Evolutionary conservation across 2,797 vertebrate species (phyloP), one percentile per base, ranked within the genome.

Genomic region (Yasuhikotakia modesta): DNA sequence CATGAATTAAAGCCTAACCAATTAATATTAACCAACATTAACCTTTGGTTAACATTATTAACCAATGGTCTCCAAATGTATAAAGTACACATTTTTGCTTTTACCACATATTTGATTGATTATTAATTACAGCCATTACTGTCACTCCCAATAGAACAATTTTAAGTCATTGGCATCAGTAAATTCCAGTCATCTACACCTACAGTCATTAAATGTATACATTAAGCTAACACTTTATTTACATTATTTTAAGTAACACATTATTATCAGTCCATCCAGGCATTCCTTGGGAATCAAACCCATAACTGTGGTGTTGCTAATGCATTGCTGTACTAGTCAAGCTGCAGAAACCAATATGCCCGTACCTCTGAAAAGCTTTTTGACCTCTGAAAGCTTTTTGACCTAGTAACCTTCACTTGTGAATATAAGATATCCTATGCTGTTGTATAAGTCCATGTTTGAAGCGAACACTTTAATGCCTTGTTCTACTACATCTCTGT

Each of bases 1-100:
- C 57, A 43, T 19, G 5, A 12, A 61, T 24, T 46, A 76, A 65
- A 17, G 60, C 22, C 70, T 45, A 3, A 16, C 66, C 64, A 45
- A 73, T n/a, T n/a, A 24, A 35, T 46, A 55, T 64, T 8, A 52
- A 75, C 2, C 1, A n/a, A n/a, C n/a, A n/a, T n/a, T n/a, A n/a
- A n/a, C n/a, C n/a, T n/a, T n/a, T n/a, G n/a, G n/a, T n/a, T n/a
- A n/a, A n/a, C n/a, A n/a, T n/a, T n/a, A n/a, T n/a, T n/a, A n/a
- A n/a, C n/a, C 68, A n/a, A 45, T 27, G 4, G 27, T 4, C 27
- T 27, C 27, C 27, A 60, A 71, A n/a, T 52, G 14, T 52, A 73
- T 11, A n/a, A 27, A 27, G 4, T 27, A 27, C 22, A 48, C 3
- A 61, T 63, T 46, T 69, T n/a, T 13, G n/a, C 60, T 60, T 60